phyloP scores from a whole-genome alignment of 92 coral and sea anemone genomes.

The Meandrina meandrites region DNA sequence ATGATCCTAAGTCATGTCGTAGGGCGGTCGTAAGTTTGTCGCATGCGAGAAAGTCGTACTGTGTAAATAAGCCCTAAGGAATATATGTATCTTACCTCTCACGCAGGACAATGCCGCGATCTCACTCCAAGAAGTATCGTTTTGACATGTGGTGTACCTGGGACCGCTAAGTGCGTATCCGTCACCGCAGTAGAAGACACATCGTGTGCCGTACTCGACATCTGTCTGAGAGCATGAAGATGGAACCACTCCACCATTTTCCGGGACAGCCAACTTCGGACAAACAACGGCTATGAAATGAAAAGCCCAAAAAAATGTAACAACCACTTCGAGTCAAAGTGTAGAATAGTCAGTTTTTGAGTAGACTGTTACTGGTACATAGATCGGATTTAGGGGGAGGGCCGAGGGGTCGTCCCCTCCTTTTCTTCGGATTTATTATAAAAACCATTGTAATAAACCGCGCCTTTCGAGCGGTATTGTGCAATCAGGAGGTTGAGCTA shows the following conservation, averaged over 20 bases:
- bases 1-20: too few species aligned
- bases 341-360: neutral
- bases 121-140: slow-evolving; percentile 86
- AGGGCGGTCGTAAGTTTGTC: too few species aligned
- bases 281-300: slow-evolving; percentile 81
- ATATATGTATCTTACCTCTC: slow-evolving; percentile 15
- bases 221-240: slow-evolving; percentile 75
- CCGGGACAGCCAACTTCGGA: slow-evolving; percentile 65
- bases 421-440: too few species aligned
- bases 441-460: too few species aligned
- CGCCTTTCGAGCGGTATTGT: too few species aligned
- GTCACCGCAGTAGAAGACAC: slow-evolving; percentile 83
- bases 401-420: too few species aligned
- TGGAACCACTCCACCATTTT: slow-evolving; percentile 86
- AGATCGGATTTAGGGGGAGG: too few species aligned
- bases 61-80: too few species aligned
- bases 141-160: slow-evolving; percentile 88
- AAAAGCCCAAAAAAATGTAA: neutral
- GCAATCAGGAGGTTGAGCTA: too few species aligned
- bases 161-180: slow-evolving; percentile 96
- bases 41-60: too few species aligned
- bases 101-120: slow-evolving; percentile 78
- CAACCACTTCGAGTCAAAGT: neutral
- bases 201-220: slow-evolving; percentile 91
- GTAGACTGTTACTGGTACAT: too few species aligned